Evolutionary conservation across 1,140 invertebrate species (phyloP), one percentile per base, ranked within the genome.

Genomic region (Meloidogyne hapla): DNA sequence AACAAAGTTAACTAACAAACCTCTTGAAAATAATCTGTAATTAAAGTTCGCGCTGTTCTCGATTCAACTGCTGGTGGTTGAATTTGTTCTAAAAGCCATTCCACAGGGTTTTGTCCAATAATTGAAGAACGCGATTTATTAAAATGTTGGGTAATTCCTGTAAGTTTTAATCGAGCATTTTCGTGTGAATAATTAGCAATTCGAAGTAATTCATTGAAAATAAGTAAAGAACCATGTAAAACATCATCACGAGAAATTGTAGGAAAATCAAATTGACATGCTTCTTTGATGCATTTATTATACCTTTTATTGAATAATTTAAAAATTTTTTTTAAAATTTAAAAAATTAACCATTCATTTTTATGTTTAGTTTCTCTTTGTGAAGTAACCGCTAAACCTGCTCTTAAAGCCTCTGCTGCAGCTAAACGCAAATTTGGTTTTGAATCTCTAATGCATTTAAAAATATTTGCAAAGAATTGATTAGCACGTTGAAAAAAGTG

Each of bases 401-500:
- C 94, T 81, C 94, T 89, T 3, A 99, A 87, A 2, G 96, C 95
- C 83, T 94, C 93, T 0, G 94, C 94, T 10, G 94, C 95, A 8
- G 92, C 92, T 88, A 98, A 94, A 68, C 96, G 89, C 76, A 98
- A 94, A 18, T 91, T 91, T n/a, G 93, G 91, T 87, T 97, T 96
- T 0, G 93, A 92, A 89, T 98, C 95, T 75, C 93, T 91, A 40
- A 98, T 91, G 2, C 94, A 94, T 83, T 92, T 92, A 82, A 98
- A 95, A 76, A 98, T 96, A 48, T 84, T 87, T 77, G 98, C 95
- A 88, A 98, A 98, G 88, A 98, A 98, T 66, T 92, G 92, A 21
- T 93, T 93, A 0, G 97, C 94, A 90, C 96, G 94, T 89, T 98
- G 95, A 87, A 96, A 98, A 88, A 99, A 99, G 88, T 96, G 96